These are phyloP conservation scores for Lycia hirtaria DNA, from an alignment of 2,888 invertebrate species.

Conservation along the genomic window DNA sequence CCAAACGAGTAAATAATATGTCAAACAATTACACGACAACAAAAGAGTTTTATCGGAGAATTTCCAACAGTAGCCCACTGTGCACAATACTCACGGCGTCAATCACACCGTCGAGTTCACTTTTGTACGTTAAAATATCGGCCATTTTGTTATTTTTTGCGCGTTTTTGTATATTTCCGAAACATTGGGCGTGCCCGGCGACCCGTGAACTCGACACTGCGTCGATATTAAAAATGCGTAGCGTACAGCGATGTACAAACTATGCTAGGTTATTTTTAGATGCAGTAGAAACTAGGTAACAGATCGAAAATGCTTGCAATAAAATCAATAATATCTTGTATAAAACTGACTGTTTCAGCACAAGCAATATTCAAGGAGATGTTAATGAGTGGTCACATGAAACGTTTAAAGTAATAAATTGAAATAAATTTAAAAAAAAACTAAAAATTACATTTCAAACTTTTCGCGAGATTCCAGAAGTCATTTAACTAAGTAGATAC, in stretches of 20 bases:
- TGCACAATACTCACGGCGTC: slow-evolving; percentile 48
- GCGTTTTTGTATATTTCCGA: slow-evolving; percentile 56
- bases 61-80: slow-evolving; percentile 18
- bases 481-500: no score
- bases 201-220: slow-evolving; percentile 61
- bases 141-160: slow-evolving; percentile 54
- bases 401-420: no score
- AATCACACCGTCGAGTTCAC: slow-evolving; percentile 54
- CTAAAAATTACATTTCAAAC: no score
- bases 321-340: no score
- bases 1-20: no score
- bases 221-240: slow-evolving; percentile 69
- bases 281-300: background rate
- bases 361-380: no score
- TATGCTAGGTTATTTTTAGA: no score
- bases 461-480: no score
- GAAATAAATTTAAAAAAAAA: no score
- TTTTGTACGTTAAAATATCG: slow-evolving; percentile 57
- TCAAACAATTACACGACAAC: slow-evolving; percentile 22
- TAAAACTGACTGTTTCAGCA: no score
- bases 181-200: slow-evolving; percentile 54
- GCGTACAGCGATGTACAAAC: slow-evolving; percentile 29
- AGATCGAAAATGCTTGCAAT: background rate
- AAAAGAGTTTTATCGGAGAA: slow-evolving; percentile 16
- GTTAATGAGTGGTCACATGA: no score